Evolutionary conservation across 1,140 invertebrate genomes (phyloP), one percentile per base, ranked within the genome.

Genomic region (Ylistrum balloti): DNA sequence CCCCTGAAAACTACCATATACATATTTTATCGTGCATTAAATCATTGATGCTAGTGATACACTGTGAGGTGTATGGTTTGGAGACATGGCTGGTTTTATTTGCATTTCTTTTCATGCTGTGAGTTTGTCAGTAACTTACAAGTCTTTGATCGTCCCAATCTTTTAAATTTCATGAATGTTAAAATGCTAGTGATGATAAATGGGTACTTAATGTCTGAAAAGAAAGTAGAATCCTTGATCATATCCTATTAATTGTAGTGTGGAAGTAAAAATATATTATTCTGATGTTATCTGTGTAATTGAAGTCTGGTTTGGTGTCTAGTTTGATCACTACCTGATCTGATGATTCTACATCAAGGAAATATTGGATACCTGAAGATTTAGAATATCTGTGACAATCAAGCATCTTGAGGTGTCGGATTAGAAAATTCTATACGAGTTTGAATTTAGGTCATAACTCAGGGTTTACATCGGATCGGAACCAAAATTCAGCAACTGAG

Each of bases 201-300:
- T 74, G 56, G 56, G 56, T 74, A 74, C 28, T 74, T n/a, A 74
- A 9, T 17, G 13, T 28, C 3, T 74, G 56, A 74, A 74, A 74
- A 74, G 56, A 74, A 74, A 74, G 56, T 74, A 28, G 22, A 28
- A 74, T 74, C 56, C 22, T 74, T n/a, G 28, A 74, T 74, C 5
- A 74, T n/a, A 28, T 74, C 56, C n/a, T 74, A 28, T 74, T 74
- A 48, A 28, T 74, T 22, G 56, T 74, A 28, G 56, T n/a, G n/a
- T 74, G 15, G 56, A 28, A 28, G n/a, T 28, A 28, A 74, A 74
- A 74, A 28, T n/a, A 74, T 5, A 74, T 17, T n/a, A 28, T 28
- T 74, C 17, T 28, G 56, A 74, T 74, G 56, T 28, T 74, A 74
- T 74, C 56, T 74, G n/a, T 74, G 56, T 74, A 74, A 74, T 74